Evolutionary conservation across 2,113 vertebrate genomes (phyloP).

Genomic region (Podarcis muralis): DNA sequence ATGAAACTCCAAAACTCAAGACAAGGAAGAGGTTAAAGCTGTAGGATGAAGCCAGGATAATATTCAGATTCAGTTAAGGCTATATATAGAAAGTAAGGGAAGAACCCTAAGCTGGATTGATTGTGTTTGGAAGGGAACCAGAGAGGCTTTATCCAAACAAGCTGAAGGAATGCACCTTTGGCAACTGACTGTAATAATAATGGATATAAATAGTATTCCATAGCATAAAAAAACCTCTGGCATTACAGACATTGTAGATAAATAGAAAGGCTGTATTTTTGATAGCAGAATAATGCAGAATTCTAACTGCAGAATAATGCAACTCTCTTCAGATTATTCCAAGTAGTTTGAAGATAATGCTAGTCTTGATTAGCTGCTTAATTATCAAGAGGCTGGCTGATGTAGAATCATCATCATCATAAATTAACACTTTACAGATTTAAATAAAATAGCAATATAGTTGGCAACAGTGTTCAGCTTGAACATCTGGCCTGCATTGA

Average conservation of each 20-base stretch:
- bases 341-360: not conserved
- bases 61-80: not conserved
- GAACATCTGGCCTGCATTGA: not conserved
- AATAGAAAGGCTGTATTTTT: not conserved
- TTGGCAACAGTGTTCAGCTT: not conserved
- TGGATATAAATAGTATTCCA: not conserved
- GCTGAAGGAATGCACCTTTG: conserved; percentile 4
- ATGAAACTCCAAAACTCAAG: not conserved
- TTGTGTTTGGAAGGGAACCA: not conserved
- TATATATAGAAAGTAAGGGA: not conserved
- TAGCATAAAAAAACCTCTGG: not conserved
- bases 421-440: not conserved
- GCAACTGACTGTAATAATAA: not conserved
- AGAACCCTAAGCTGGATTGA: not conserved
- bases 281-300: no score
- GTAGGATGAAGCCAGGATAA: not conserved
- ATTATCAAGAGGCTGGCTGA: not conserved
- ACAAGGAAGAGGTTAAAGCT: not conserved
- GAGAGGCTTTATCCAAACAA: not conserved
- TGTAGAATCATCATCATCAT: not conserved
- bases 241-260: not conserved
- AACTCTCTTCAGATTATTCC: not conserved
- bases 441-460: not conserved
- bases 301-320: not conserved
- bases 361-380: not conserved